Evolutionary conservation across 2,888 invertebrate species (phyloP).

Genomic region (Thereva unica): DNA sequence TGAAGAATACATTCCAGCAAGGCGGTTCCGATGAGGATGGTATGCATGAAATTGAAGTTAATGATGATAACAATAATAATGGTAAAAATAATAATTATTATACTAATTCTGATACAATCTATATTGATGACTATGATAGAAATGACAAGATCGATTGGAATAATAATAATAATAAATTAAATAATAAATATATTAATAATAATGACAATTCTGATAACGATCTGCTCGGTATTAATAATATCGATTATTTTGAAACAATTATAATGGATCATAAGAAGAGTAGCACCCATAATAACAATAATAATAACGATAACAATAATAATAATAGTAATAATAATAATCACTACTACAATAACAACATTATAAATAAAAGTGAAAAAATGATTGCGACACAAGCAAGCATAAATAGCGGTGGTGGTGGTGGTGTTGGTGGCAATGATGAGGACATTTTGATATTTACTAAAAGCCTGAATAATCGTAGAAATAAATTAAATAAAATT

Average conservation of each 20-base stretch:
- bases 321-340: not conserved
- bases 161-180: slow-evolving; percentile 21
- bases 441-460: slow-evolving; percentile 21
- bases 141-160: slow-evolving; percentile 41
- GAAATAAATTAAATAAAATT: slow-evolving; percentile 3
- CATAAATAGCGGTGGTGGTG: not conserved
- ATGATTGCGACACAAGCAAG: not conserved
- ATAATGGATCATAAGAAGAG: slow-evolving; percentile 24
- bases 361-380: slow-evolving; percentile 7
- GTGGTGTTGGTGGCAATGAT: no score
- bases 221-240: slow-evolving; percentile 27
- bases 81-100: slow-evolving; percentile 29
- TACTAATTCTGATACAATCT: slow-evolving; percentile 44
- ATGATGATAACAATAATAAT: slow-evolving; percentile 4
- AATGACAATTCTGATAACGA: slow-evolving; percentile 24
- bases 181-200: slow-evolving; percentile 1
- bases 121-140: slow-evolving; percentile 47
- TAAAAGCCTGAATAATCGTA: slow-evolving; percentile 8
- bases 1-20: not conserved
- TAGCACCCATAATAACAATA: slow-evolving; percentile 1
- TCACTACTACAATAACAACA: not conserved
- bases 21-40: not conserved
- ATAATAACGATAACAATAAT: not conserved
- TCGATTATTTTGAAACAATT: slow-evolving; percentile 39
- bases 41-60: not conserved